phyloP scores from a whole-genome alignment of 1,140 invertebrate genomes.

The Drosophila ogumai region DNA sequence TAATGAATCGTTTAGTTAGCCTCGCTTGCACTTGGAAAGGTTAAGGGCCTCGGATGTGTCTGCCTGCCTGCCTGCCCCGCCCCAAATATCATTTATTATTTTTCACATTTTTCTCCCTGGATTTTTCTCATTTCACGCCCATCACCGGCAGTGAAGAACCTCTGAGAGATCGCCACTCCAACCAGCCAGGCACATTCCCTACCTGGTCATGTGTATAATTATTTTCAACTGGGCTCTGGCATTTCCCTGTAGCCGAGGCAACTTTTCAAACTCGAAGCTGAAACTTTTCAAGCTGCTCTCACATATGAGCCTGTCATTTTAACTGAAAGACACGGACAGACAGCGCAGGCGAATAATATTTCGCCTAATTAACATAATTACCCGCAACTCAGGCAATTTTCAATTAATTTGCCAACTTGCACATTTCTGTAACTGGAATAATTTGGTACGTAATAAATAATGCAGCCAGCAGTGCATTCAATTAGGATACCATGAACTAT shows the following conservation, averaged over 20 bases:
- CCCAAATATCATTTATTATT: slow-evolving; percentile 54
- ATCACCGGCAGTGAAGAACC: slow-evolving; percentile 48
- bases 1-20: slow-evolving; percentile 41
- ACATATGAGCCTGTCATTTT: slow-evolving; percentile 67
- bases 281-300: slow-evolving; percentile 43
- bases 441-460: slow-evolving; percentile 38
- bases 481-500: slow-evolving; percentile 22
- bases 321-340: slow-evolving; percentile 44
- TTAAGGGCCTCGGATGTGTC: slow-evolving; percentile 43
- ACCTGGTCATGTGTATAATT: slow-evolving; percentile 65
- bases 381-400: slow-evolving; percentile 65
- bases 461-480: slow-evolving; percentile 29
- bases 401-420: slow-evolving; percentile 63
- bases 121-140: slow-evolving; percentile 73
- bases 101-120: slow-evolving; percentile 37
- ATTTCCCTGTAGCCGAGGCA: slow-evolving; percentile 33
- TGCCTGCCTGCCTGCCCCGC: slow-evolving; percentile 20
- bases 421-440: slow-evolving; percentile 25
- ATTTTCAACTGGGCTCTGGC: slow-evolving; percentile 39
- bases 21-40: slow-evolving; percentile 30
- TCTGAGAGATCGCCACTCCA: slow-evolving; percentile 1
- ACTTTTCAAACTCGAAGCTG: slow-evolving; percentile 49
- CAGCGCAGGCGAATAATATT: slow-evolving; percentile 37
- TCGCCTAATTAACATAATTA: slow-evolving; percentile 78
- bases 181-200: slow-evolving; percentile 13